Evolutionary conservation across 2,797 vertebrate genomes (phyloP), one percentile per base, ranked within the genome.

Genomic region (Clarias fuscus): DNA sequence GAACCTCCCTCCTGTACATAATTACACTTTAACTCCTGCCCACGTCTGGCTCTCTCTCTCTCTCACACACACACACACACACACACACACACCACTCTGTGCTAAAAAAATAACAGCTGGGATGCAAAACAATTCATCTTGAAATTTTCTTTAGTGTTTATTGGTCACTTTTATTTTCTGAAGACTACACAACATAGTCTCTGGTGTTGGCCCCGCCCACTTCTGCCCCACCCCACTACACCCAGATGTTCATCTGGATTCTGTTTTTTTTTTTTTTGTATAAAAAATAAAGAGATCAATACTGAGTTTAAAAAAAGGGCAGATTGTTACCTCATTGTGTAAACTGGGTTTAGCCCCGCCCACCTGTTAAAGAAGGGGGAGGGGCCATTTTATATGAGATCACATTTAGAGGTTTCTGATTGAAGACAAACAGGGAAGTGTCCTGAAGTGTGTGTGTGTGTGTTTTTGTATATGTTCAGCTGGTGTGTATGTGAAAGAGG

Each of bases 1-100:
- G 98, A 98, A 97, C 96, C 97, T 96, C 96, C 96, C 96, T 96
- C 96, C 98, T 97, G 97, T 98, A 99, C 97, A 99, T 98, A 98
- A 97, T 98, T 98, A 98, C 97, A 98, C 96, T 96, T 96, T 97
- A 96, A 97, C 96, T 96, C 96, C 97, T 96, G 96, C 96, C 97
- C 97, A 96, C 93, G 95, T 59, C 30, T 76, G n/a, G 27, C 48
- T 24, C 71, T 43, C 3, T 3, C 71, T 22, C 33, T 0, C 67
- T 4, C 24, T 0, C 64, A 3, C 64, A 27, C 64, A 22, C 64
- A 11, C 15, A 5, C 61, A 33, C 67, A 18, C 67, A 18, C 67
- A 11, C 70, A 40, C 43, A 75, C 43, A 56, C 43, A 56, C 73
- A 33, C 96, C 96, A 97, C 96, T 24, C 20, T 11, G 13, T 3